Percentiles rank a stretch among this genome's conserved stretches.
phyloP scores from a whole-genome alignment of 2,888 invertebrate genomes.

The Nomada ruficornis region DNA sequence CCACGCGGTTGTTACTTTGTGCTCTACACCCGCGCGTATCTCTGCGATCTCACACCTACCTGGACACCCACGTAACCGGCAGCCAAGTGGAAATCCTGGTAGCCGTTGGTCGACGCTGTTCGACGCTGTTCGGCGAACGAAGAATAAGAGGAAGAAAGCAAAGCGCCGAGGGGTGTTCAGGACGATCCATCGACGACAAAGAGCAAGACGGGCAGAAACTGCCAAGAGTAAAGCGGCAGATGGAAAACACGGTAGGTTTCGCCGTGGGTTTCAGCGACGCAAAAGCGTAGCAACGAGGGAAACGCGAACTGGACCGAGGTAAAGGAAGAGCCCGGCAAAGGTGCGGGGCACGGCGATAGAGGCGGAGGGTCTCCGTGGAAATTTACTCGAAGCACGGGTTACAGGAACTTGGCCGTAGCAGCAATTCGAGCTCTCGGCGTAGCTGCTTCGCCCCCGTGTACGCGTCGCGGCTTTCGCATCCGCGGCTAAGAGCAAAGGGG shows the following conservation, averaged over 20 bases:
- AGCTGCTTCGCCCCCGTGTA: conserved; percentile 50
- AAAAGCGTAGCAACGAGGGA: background rate
- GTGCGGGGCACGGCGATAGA: conserved; percentile 20
- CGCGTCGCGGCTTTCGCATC: conserved; percentile 71
- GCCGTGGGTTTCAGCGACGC: conserved; percentile 37
- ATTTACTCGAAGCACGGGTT: conserved; percentile 82
- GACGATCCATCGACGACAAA: background rate
- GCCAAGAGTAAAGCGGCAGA: background rate
- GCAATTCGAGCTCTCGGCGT: conserved; percentile 66
- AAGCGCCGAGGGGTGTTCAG: conserved; percentile 10
- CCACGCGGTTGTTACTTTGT: conserved; percentile 52
- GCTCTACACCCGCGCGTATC: conserved; percentile 53
- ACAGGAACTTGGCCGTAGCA: conserved; percentile 79
- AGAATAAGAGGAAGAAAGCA: conserved; percentile 1
- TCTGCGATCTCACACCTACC: conserved; percentile 60
- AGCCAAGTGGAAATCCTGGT: conserved; percentile 77
- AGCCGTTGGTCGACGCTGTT: conserved; percentile 76
- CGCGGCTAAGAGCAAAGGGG: conserved; percentile 80
- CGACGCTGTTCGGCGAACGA: background rate
- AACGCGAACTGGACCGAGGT: background rate
- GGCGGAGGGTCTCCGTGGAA: conserved; percentile 74
- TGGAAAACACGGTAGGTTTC: conserved; percentile 40
- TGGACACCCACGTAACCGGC: conserved; percentile 74
- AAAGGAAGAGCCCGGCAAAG: conserved; percentile 22
- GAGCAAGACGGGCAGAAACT: background rate